Percentiles rank a stretch among this genome's conserved stretches.
Evolutionary conservation across 2,797 vertebrate species (phyloP).

Genomic region (Scolopax bukidnonensis): DNA sequence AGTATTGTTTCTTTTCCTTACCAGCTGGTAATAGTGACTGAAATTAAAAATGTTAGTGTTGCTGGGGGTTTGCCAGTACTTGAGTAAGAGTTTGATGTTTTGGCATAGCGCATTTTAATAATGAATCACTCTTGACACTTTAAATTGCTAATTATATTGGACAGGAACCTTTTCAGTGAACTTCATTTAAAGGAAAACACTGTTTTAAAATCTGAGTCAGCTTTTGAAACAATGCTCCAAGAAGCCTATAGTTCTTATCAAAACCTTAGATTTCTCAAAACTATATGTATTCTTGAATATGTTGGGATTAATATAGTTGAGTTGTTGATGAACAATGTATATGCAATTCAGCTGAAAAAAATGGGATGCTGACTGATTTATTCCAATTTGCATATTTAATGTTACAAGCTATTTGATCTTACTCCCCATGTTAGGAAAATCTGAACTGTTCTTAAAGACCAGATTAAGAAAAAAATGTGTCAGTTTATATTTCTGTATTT

Average conservation of each 20-base stretch:
- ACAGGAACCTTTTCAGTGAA: slow-evolving; percentile 30
- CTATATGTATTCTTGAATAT: background rate
- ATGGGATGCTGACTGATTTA: background rate
- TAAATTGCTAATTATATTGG: slow-evolving; percentile 42
- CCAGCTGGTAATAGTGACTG: background rate
- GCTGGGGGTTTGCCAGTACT: background rate
- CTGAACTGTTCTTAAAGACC: background rate
- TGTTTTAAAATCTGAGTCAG: slow-evolving; percentile 11
- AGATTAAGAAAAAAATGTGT: background rate
- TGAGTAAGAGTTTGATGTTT: slow-evolving; percentile 27
- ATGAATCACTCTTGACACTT: slow-evolving; percentile 55
- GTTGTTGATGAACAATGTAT: background rate
- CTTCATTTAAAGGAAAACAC: slow-evolving; percentile 26
- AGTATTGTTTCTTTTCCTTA: background rate
- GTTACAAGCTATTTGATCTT: background rate
- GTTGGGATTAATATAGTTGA: background rate
- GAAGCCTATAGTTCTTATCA: background rate
- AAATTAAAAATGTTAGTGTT: slow-evolving; percentile 7
- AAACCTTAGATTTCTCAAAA: background rate
- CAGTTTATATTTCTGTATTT: background rate
- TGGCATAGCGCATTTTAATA: slow-evolving; percentile 25
- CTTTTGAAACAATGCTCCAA: background rate
- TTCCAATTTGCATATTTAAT: background rate
- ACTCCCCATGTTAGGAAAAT: background rate
- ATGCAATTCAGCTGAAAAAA: background rate